phyloP scores from a whole-genome alignment of 2,888 invertebrate species.

The Leptinotarsa juncta region DNA sequence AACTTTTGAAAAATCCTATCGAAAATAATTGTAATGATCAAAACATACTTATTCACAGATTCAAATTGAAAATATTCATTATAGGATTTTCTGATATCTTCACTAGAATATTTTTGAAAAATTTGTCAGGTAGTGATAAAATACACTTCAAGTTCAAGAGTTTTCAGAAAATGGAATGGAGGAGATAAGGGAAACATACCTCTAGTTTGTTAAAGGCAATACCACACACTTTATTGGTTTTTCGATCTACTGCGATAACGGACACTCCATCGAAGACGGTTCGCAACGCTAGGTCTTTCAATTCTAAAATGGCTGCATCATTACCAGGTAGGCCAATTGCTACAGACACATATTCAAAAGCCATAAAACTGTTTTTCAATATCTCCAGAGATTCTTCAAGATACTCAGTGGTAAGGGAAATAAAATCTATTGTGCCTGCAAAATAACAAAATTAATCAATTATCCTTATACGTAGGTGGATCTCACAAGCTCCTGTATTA shows the following conservation, averaged over 20 bases:
- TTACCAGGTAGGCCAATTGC: slow-evolving; percentile 72
- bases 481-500: too few relatives aligned
- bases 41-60: too few relatives aligned
- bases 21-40: too few relatives aligned
- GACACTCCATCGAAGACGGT: slow-evolving; percentile 76
- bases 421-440: slow-evolving; percentile 46
- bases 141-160: background rate
- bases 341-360: slow-evolving; percentile 71
- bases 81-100: too few relatives aligned
- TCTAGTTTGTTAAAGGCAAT: slow-evolving; percentile 78
- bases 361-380: slow-evolving; percentile 72
- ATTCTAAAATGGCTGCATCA: slow-evolving; percentile 71
- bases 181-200: slow-evolving; percentile 59
- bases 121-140: background rate
- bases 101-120: too few relatives aligned
- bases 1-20: too few relatives aligned
- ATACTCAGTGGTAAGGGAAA: slow-evolving; percentile 66
- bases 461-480: too few relatives aligned
- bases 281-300: slow-evolving; percentile 71
- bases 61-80: too few relatives aligned
- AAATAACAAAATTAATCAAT: background rate
- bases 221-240: slow-evolving; percentile 70
- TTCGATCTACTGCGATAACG: slow-evolving; percentile 71
- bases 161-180: background rate
- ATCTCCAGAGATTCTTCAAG: slow-evolving; percentile 72